Evolutionary conservation across 2,888 invertebrate species (phyloP).

Genomic region (Beris chalybata): DNA sequence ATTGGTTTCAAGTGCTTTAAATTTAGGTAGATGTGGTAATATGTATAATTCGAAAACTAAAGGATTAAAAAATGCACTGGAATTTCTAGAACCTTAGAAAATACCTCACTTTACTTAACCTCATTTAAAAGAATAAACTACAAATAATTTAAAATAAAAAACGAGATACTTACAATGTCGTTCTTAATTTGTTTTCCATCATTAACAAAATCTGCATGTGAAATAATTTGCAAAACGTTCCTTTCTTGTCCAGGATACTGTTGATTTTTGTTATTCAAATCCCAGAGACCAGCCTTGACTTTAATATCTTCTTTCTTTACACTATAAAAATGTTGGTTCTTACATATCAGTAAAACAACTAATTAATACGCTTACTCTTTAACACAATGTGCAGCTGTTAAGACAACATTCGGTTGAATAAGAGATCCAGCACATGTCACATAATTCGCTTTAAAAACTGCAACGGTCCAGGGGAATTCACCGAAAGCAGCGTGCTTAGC

Average conservation of each 20-base stretch:
- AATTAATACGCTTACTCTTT: constrained; percentile 53
- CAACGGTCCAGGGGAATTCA: constrained; percentile 79
- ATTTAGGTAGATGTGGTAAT: too few species aligned
- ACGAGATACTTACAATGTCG: constrained; percentile 55
- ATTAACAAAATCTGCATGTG: constrained; percentile 57
- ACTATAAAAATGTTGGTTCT: constrained; percentile 10
- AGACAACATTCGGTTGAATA: constrained; percentile 69
- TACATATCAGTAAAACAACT: background rate
- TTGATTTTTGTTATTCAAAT: constrained; percentile 67
- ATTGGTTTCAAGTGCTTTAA: too few species aligned
- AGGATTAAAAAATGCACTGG: too few species aligned
- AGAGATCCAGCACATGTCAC: constrained; percentile 75
- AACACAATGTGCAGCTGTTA: constrained; percentile 76
- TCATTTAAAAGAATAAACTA: too few species aligned
- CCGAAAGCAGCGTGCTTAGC: constrained; percentile 62
- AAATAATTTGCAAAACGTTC: constrained; percentile 48
- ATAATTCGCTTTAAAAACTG: constrained; percentile 57
- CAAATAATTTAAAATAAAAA: too few species aligned
- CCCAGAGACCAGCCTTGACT: constrained; percentile 75
- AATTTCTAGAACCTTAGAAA: too few species aligned
- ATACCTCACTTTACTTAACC: too few species aligned
- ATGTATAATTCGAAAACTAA: too few species aligned
- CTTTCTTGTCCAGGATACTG: constrained; percentile 65
- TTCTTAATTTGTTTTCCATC: constrained; percentile 64
- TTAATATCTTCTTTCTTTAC: constrained; percentile 48